Percentiles rank a stretch among this genome's conserved stretches.
Conservation (phyloP, 2,797 vertebrate genomes). For the Danio kyathit region DNA sequence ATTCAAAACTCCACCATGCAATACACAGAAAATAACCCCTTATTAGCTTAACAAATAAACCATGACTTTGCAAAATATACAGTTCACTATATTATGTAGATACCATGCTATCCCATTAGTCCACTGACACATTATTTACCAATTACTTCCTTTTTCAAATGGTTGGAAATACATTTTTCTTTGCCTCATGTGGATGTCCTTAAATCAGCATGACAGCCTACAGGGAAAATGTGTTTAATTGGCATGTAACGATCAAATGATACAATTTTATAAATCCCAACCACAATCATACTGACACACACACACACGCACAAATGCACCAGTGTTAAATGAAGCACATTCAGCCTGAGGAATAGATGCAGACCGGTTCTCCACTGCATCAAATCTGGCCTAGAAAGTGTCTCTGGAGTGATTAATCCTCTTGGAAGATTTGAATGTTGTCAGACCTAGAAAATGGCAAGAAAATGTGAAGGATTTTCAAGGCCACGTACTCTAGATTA, state of each 20-base stretch:
- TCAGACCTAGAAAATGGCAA: slow-evolving; percentile 29
- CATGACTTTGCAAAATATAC: slow-evolving; percentile 39
- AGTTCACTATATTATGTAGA: slow-evolving; percentile 36
- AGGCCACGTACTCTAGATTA: background rate
- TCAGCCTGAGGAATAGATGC: slow-evolving; percentile 18
- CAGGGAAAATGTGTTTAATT: background rate
- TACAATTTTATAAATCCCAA: background rate
- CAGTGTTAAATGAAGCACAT: slow-evolving; percentile 1
- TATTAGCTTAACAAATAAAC: slow-evolving; percentile 55
- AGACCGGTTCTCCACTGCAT: slow-evolving; percentile 3
- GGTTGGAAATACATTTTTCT: background rate
- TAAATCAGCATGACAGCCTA: background rate
- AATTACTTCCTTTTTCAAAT: background rate
- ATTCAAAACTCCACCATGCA: slow-evolving; percentile 56
- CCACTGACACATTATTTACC: background rate
- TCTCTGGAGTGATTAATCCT: slow-evolving; percentile 34
- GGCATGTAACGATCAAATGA: slow-evolving; percentile 5
- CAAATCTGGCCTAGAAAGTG: slow-evolving; percentile 45
- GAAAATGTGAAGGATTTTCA: slow-evolving; percentile 7
- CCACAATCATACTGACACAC: background rate
- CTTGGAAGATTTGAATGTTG: slow-evolving; percentile 24
- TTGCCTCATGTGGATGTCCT: background rate
- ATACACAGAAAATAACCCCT: slow-evolving; percentile 41
- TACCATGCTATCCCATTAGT: slow-evolving; percentile 9
- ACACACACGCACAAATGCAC: background rate